These are phyloP conservation scores for Zophobas morio DNA, from an alignment of 1,140 invertebrate species.

Conservation along the genomic window DNA sequence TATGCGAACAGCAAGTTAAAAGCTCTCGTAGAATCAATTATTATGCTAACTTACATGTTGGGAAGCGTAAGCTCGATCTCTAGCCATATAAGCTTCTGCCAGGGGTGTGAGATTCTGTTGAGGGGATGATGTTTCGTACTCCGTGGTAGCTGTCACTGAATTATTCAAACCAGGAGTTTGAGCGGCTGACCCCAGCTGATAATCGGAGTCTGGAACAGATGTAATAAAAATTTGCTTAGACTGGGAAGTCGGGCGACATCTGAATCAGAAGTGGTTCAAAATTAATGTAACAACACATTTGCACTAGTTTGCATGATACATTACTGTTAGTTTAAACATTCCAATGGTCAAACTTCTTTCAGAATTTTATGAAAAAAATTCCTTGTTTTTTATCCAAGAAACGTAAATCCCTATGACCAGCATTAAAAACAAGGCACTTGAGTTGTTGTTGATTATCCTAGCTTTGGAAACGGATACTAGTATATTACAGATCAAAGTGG, in stretches of 20 bases:
- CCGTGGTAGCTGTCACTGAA: constrained; percentile 61
- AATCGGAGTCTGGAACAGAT: constrained; percentile 74
- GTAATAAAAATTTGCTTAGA: constrained; percentile 17
- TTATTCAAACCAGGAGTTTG: constrained; percentile 70
- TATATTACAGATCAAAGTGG: no score
- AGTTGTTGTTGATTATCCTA: no score
- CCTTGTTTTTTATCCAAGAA: no score
- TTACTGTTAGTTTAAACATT: no score
- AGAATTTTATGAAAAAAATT: no score
- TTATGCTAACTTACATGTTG: constrained; percentile 63
- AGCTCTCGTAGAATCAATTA: constrained; percentile 55
- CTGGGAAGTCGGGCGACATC: neutral
- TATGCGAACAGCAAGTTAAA: constrained; percentile 50
- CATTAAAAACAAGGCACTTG: no score
- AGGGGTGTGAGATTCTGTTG: constrained; percentile 60
- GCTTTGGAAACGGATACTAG: no score
- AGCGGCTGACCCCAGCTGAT: constrained; percentile 74
- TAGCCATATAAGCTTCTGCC: constrained; percentile 64
- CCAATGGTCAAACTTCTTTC: no score
- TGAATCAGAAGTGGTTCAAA: no score
- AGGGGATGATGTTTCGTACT: constrained; percentile 55
- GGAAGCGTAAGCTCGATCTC: constrained; percentile 63
- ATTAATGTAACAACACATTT: no score
- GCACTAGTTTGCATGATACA: no score
- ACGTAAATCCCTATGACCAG: no score